phyloP scores from a whole-genome alignment of 2,113 vertebrate species.

The Grammomys dolichurus region DNA sequence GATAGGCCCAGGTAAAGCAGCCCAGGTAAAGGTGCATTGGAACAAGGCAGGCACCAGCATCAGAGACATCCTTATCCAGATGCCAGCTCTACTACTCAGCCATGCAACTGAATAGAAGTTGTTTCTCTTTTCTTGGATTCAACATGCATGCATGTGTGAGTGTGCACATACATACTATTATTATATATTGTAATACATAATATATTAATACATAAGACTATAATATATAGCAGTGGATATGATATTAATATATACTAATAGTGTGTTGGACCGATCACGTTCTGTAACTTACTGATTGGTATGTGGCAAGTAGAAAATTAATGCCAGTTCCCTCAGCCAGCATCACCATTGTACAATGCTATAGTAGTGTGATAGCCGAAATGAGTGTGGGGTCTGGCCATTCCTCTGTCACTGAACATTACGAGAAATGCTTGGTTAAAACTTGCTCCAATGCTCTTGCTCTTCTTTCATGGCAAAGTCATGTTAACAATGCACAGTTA shows the following conservation, averaged over 20 bases:
- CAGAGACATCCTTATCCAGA: neutral
- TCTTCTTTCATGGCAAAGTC: neutral
- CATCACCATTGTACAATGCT: neutral
- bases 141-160: neutral
- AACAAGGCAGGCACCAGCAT: neutral
- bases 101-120: neutral
- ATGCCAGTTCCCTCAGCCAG: neutral
- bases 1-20: neutral
- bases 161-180: neutral
- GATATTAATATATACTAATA: neutral
- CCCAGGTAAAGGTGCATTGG: neutral
- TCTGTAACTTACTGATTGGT: neutral
- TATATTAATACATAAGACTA: too few relatives aligned
- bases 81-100: neutral
- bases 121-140: constrained; percentile 7
- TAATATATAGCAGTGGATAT: too few relatives aligned
- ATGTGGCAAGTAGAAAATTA: neutral
- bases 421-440: neutral
- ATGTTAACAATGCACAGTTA: neutral
- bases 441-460: neutral
- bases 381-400: neutral
- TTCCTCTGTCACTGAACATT: constrained; percentile 4
- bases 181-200: too few relatives aligned
- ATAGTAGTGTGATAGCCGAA: neutral
- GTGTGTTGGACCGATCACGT: neutral